Evolutionary conservation across 2,797 vertebrate genomes (phyloP).

Genomic region (Morelia viridis): DNA sequence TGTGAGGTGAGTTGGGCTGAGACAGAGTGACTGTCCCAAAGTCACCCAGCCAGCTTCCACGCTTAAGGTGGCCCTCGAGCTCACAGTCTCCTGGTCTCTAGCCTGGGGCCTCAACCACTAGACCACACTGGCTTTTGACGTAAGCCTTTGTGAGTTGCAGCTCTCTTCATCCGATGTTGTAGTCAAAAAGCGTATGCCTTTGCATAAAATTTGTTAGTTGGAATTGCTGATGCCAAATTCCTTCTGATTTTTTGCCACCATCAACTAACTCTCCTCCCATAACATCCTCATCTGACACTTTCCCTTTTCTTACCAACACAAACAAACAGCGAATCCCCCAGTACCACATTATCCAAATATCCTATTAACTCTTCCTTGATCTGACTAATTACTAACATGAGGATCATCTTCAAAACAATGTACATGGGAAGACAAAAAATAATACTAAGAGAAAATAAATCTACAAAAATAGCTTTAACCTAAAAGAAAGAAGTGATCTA

Average conservation of each 20-base stretch:
- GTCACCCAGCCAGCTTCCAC: too few relatives aligned
- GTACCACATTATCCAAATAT: neutral
- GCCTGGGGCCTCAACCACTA: too few relatives aligned
- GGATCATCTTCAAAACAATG: neutral
- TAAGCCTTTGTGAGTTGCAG: neutral
- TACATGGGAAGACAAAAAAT: neutral
- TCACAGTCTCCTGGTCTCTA: too few relatives aligned
- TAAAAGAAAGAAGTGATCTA: constrained; percentile 19
- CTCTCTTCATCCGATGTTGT: neutral
- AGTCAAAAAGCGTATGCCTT: neutral
- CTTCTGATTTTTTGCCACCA: neutral
- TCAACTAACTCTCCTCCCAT: neutral
- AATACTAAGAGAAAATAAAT: constrained; percentile 2
- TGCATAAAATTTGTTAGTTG: neutral
- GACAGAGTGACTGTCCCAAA: too few relatives aligned
- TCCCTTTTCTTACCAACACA: neutral
- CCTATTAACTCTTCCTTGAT: neutral
- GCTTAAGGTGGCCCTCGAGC: too few relatives aligned
- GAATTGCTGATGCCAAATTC: neutral
- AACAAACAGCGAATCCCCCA: neutral
- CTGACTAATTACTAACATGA: neutral
- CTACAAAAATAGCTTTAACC: neutral
- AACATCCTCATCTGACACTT: neutral
- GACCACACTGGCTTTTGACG: too few relatives aligned
- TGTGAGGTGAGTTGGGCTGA: too few relatives aligned